Evolutionary conservation across 2,888 invertebrate genomes (phyloP).

Genomic region (Drosophila rellima): DNA sequence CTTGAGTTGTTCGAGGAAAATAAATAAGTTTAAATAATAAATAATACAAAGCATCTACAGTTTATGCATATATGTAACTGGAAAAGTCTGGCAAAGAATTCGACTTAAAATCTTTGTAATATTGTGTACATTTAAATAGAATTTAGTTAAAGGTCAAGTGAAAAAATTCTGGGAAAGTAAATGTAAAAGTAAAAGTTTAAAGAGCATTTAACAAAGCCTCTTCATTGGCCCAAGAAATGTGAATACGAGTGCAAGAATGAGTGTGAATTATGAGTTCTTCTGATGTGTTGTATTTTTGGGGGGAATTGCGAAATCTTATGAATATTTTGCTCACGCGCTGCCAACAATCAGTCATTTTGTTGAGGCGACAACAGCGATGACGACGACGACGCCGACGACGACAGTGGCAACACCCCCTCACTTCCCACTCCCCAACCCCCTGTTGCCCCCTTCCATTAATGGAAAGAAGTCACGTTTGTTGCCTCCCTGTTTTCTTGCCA

Average conservation of each 20-base stretch:
- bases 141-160: not conserved
- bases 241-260: constrained; percentile 48
- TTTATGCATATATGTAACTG: not conserved
- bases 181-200: constrained; percentile 9
- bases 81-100: not conserved
- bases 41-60: not conserved
- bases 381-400: constrained; percentile 20
- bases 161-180: not conserved
- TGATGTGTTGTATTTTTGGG: constrained; percentile 5
- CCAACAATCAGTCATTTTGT: constrained; percentile 77
- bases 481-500: constrained; percentile 18
- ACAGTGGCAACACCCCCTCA: constrained; percentile 12
- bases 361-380: constrained; percentile 46
- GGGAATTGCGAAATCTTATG: constrained; percentile 62
- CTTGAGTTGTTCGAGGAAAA: not conserved
- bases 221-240: not conserved
- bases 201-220: constrained; percentile 1
- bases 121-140: not conserved
- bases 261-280: constrained; percentile 53
- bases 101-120: not conserved
- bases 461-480: constrained; percentile 69
- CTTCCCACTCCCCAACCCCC: not conserved
- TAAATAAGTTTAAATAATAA: not conserved
- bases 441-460: constrained; percentile 8
- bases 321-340: constrained; percentile 77